A percentile compares a stretch with the other conserved stretches of the same genome.
Evolutionary conservation across 1,140 invertebrate genomes (phyloP).

Genomic region (Cydia fagiglandana): DNA sequence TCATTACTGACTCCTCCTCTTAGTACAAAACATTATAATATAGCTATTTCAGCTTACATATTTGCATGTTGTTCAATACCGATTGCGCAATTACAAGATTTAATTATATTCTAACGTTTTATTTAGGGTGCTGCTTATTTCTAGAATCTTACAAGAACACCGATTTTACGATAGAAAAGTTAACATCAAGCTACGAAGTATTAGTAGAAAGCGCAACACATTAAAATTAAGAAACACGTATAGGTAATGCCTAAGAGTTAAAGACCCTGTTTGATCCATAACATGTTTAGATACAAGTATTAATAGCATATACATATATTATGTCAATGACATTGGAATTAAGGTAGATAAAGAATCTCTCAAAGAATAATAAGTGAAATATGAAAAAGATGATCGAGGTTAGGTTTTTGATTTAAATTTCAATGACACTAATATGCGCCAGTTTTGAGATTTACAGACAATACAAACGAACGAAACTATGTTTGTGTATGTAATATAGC

Average conservation of each 20-base stretch:
- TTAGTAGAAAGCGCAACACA: conserved; percentile 48
- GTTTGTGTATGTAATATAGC: not conserved
- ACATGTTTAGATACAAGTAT: conserved; percentile 56
- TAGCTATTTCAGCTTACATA: not conserved
- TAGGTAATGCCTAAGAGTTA: conserved; percentile 65
- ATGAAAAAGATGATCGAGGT: not conserved
- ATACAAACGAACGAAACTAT: not conserved
- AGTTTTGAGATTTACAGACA: not conserved
- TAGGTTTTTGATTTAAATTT: not conserved
- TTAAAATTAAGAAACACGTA: conserved; percentile 47
- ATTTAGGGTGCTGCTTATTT: conserved; percentile 32
- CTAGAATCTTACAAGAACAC: conserved; percentile 45
- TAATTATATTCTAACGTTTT: not conserved
- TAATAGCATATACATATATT: conserved; percentile 41
- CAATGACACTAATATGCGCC: not conserved
- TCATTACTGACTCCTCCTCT: no score
- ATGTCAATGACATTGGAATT: conserved; percentile 30
- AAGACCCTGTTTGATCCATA: conserved; percentile 76
- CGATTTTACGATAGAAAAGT: conserved; percentile 46
- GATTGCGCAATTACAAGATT: not conserved
- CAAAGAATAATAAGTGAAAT: not conserved
- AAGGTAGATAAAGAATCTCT: not conserved
- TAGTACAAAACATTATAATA: no score
- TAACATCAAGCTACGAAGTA: conserved; percentile 45
- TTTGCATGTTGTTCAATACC: not conserved